These are phyloP conservation scores for Etheostoma perlongum DNA, from an alignment of 2,797 vertebrate genomes.

Conservation along the genomic window DNA sequence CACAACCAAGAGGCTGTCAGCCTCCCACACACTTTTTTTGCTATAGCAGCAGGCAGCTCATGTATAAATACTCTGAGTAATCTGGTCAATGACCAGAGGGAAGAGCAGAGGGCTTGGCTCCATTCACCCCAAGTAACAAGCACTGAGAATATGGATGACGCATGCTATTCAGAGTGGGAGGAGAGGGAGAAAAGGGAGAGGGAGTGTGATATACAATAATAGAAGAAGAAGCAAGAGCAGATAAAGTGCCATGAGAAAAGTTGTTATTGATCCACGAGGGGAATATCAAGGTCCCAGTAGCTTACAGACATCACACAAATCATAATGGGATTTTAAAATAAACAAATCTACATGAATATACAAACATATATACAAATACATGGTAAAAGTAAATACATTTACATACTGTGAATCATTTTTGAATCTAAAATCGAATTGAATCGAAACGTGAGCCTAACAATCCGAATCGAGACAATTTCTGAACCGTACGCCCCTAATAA, in stretches of 20 bases:
- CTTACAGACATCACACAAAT: too few relatives aligned
- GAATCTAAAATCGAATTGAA: too few relatives aligned
- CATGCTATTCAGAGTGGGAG: conserved; percentile 49
- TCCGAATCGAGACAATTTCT: too few relatives aligned
- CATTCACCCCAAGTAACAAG: conserved; percentile 52
- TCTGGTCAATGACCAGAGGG: conserved; percentile 65
- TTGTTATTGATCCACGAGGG: neutral
- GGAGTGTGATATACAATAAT: conserved; percentile 20
- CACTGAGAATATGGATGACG: conserved; percentile 48
- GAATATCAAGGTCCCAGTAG: too few relatives aligned
- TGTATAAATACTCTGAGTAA: conserved; percentile 68
- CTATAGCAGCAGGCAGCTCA: conserved; percentile 51
- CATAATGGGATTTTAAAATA: too few relatives aligned
- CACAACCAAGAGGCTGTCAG: conserved; percentile 42
- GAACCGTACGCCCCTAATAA: neutral
- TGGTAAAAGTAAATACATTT: too few relatives aligned
- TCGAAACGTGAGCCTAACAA: too few relatives aligned
- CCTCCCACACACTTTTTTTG: conserved; percentile 53
- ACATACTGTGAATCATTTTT: too few relatives aligned
- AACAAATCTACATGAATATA: too few relatives aligned
- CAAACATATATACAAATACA: too few relatives aligned
- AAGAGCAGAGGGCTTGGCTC: conserved; percentile 67
- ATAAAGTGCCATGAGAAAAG: conserved; percentile 25
- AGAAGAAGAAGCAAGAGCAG: conserved; percentile 24
- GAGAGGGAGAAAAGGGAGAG: conserved; percentile 29